Evolutionary conservation across 2,797 vertebrate species (phyloP), one percentile per base, ranked within the genome.

Genomic region (Siniperca undulata): DNA sequence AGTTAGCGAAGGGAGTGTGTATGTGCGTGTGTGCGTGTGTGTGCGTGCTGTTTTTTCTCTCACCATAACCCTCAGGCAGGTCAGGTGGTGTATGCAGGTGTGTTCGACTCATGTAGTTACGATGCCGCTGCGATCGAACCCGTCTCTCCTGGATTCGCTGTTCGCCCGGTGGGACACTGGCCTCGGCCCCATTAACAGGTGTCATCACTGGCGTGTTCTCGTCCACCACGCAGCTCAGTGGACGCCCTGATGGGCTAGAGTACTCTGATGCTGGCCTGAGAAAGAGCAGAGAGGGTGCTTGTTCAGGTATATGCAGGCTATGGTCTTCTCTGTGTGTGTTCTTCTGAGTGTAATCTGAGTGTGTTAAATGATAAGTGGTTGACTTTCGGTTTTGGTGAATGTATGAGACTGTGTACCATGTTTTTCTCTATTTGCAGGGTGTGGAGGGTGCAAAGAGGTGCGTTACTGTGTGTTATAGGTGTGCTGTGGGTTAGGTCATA

Each of bases 101-200:
- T 10, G 98, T 99, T 81, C 98, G 96, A 94, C 98, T 99, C 98
- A 99, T 98, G 94, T 98, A 99, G 94, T 99, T 98, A 50, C 98
- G 95, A 90, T 99, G 98, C 48, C 97, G 93, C 84, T 99, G 98
- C 0, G 98, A 99, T 75, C 98, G 95, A 69, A 98, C 97, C 77
- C 97, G 96, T 74, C 97, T 95, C 90, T 98, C 97, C 5, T 96
- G 96, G 86, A 97, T 84, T 42, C 97, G 95, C 38, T 96, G 97
- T 69, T 97, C 98, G 0, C 96, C 94, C 0, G 93, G 93, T 66
- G 97, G 97, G 68, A 95, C 96, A 2, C 96, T 97, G 48, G 96
- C 97, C 44, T 97, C 97, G 0, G 97, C 97, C 44, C 98, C 97
- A 1, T 98, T 98, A 1, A 96, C 96, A 0, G 94, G 94, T 52